These are phyloP conservation scores for Epistrophe eligans DNA, from an alignment of 2,888 invertebrate species.

Conservation along the genomic window DNA sequence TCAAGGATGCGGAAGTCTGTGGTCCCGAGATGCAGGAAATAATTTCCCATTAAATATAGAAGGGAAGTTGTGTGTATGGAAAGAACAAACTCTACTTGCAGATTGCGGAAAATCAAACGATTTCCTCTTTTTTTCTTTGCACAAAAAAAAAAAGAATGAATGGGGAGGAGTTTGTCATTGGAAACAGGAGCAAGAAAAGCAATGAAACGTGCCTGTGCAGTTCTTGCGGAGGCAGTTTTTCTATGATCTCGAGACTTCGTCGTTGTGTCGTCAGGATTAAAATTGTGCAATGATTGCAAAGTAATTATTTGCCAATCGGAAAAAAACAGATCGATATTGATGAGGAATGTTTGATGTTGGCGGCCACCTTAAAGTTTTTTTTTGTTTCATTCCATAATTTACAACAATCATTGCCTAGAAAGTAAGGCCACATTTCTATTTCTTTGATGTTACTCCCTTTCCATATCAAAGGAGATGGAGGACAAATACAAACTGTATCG, in stretches of 20 bases:
- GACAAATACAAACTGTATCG: conserved; percentile 58
- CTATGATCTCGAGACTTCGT: conserved; percentile 5
- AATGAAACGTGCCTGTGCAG: conserved; percentile 19
- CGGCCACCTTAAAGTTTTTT: conserved; percentile 35
- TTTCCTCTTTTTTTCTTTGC: conserved; percentile 19
- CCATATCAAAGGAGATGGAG: neutral
- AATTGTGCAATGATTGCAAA: conserved; percentile 72
- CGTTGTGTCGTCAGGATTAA: conserved; percentile 41
- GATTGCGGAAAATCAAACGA: conserved; percentile 74
- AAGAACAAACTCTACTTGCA: conserved; percentile 48
- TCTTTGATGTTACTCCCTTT: conserved; percentile 51
- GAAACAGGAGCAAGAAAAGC: neutral
- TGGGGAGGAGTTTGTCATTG: conserved; percentile 4
- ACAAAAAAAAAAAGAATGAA: neutral
- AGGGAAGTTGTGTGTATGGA: conserved; percentile 30
- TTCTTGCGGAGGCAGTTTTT: conserved; percentile 13
- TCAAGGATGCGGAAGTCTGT: conserved; percentile 70
- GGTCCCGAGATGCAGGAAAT: conserved; percentile 71
- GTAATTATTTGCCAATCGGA: conserved; percentile 76
- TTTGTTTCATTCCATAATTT: neutral
- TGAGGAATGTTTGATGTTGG: conserved; percentile 66
- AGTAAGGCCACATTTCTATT: conserved; percentile 40
- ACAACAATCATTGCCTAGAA: conserved; percentile 33
- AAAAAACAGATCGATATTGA: conserved; percentile 49
- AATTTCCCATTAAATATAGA: conserved; percentile 66